Base-by-base conservation (phyloP, 2,113 vertebrate genomes). In the Chrysochloris asiatica region DNA sequence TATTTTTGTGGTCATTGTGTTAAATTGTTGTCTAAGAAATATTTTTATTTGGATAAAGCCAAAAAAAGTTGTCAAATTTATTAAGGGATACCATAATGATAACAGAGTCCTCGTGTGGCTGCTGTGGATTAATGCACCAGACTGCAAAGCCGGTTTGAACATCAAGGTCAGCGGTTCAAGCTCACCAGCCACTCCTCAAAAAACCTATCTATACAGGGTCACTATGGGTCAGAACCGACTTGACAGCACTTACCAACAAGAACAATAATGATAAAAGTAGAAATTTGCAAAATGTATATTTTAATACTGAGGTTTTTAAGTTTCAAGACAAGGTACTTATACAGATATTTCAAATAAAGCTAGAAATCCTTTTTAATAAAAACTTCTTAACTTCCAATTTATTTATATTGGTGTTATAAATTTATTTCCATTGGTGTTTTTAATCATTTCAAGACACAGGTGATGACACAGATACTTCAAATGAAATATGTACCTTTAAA, bases 361-460 rank as follows among this genome's bases (percentile, higher is more conserved):
- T 45, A 33, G 3, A 48, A 67, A 48, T 67, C 22, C 67, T 52
- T 38, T 48, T 6, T 67, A 26, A 69, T 69, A 38, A 69, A 82
- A 69, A 50, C 22, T 47, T 30, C 50, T 11, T 24, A 75, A 85
- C 24, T 61, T 72, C 47, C 10, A 59, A 28, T 47, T 36, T 75
- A 56, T 56, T 19, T 56, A 56, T 56, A 56, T 56, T 56, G 54
- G n/a, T n/a, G n/a, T 52, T 59, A 59, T 45, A 61, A 63, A 30
- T 63, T 63, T 52, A 85, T 92, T 94, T 26, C 86, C 59, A 69
- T 0, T 76, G 41, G 77, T 36, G n/a, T 65, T 79, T 90, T 87
- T 79, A 84, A 61, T 56, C 86, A 54, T 79, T 83, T 76, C 17
- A 56, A 79, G 48, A 59, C 30, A 72, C 19, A 78, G 71, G 33